These are phyloP conservation scores for Manacus vitellinus DNA, from an alignment of 2,113 vertebrate genomes.

Conservation along the genomic window DNA sequence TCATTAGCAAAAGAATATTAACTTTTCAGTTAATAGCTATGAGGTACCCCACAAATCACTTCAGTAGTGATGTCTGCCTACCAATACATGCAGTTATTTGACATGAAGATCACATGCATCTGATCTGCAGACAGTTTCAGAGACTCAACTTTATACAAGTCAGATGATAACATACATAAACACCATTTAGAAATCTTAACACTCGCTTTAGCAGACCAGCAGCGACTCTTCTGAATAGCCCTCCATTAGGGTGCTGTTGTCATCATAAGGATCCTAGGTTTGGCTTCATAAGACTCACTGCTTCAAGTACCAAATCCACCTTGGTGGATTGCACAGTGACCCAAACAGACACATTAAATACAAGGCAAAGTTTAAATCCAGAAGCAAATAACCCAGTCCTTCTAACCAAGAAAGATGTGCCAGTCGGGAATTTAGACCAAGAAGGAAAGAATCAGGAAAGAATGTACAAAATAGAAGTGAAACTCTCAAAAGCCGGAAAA, in stretches of 20 bases:
- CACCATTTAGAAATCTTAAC: background rate
- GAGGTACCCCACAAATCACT: background rate
- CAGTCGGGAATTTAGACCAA: background rate
- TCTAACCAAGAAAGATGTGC: background rate
- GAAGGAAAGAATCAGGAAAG: background rate
- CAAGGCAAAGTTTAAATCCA: background rate
- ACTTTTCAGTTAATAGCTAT: background rate
- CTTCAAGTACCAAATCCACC: background rate
- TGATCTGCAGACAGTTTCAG: background rate
- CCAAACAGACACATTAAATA: background rate
- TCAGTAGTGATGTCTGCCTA: background rate
- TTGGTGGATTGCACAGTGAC: background rate
- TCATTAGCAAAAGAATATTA: background rate
- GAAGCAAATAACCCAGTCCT: background rate
- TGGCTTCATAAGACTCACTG: background rate
- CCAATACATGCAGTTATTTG: background rate
- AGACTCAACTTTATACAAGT: background rate
- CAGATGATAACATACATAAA: background rate
- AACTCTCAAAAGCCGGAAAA: background rate
- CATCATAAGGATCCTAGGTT: background rate
- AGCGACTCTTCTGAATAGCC: background rate
- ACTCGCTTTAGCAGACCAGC: background rate
- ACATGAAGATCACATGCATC: background rate
- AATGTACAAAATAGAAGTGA: background rate
- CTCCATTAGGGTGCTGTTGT: background rate